Evolutionary conservation across 2,888 invertebrate genomes (phyloP).

Genomic region (Andrena camellia): DNA sequence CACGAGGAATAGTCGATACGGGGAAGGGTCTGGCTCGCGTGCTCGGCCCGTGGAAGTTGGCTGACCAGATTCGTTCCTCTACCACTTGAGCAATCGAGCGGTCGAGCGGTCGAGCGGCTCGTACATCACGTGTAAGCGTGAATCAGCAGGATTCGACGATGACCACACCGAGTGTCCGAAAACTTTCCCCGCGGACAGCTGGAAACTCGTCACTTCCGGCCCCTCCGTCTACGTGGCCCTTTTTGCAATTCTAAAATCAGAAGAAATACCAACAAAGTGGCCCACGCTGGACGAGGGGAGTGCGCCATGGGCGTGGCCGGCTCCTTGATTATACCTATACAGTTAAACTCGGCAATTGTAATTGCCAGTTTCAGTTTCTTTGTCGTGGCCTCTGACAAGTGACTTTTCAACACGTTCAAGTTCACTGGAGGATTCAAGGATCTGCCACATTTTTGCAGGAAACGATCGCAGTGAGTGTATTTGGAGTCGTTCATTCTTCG

Average conservation of each 20-base stretch:
- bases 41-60: slow-evolving; percentile 47
- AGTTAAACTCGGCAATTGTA: not conserved
- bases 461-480: not conserved
- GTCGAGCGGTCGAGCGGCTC: slow-evolving; percentile 57
- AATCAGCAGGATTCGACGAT: slow-evolving; percentile 63
- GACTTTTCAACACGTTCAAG: too few species aligned
- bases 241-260: slow-evolving; percentile 1
- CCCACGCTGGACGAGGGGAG: not conserved
- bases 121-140: slow-evolving; percentile 61
- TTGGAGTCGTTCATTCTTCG: not conserved
- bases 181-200: slow-evolving; percentile 8
- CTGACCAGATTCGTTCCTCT: slow-evolving; percentile 69
- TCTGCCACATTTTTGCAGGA: not conserved
- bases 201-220: not conserved
- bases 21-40: slow-evolving; percentile 55
- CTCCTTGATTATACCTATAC: too few species aligned
- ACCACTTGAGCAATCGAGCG: slow-evolving; percentile 71
- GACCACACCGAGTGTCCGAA: slow-evolving; percentile 24
- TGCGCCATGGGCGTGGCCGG: too few species aligned
- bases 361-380: too few species aligned
- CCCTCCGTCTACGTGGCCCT: not conserved
- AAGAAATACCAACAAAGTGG: not conserved
- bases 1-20: slow-evolving; percentile 55
- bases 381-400: too few species aligned
- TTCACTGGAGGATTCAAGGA: too few species aligned